phyloP scores from a whole-genome alignment of 2,888 invertebrate genomes.

The Amitus sp. region DNA sequence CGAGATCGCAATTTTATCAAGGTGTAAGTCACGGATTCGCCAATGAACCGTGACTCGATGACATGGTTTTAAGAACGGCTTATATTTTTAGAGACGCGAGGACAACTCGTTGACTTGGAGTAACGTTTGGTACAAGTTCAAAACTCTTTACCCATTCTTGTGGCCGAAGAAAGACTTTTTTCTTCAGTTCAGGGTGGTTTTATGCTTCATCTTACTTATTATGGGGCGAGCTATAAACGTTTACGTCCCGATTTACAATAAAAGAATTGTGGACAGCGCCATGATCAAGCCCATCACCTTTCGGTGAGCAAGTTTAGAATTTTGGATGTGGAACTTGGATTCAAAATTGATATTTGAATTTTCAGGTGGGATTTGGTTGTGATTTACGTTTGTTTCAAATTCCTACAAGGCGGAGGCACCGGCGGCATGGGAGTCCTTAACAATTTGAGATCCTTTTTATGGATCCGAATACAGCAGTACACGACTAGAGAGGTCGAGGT shows the following conservation, averaged over 20 bases:
- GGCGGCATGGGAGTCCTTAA: slow-evolving; percentile 93
- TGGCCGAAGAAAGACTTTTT: slow-evolving; percentile 88
- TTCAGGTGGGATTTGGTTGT: slow-evolving; percentile 89
- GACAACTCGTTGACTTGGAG: slow-evolving; percentile 81
- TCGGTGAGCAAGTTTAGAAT: slow-evolving; percentile 1
- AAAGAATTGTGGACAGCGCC: background rate
- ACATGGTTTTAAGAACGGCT: no score
- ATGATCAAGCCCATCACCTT: no score
- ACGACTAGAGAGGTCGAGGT: slow-evolving; percentile 93
- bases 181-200: slow-evolving; percentile 83
- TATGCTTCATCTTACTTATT: slow-evolving; percentile 82
- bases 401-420: slow-evolving; percentile 94
- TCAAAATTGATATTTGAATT: no score
- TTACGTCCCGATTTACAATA: slow-evolving; percentile 89
- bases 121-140: slow-evolving; percentile 82
- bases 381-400: slow-evolving; percentile 87
- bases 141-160: slow-evolving; percentile 86
- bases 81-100: slow-evolving; percentile 64
- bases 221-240: slow-evolving; percentile 89
- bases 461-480: slow-evolving; percentile 96
- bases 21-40: slow-evolving; percentile 52
- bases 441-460: slow-evolving; percentile 89
- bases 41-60: no score
- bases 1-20: slow-evolving; percentile 53
- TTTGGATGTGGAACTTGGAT: no score